Conservation (phyloP, 2,113 vertebrate genomes). For the Gymnarchus niloticus region DNA sequence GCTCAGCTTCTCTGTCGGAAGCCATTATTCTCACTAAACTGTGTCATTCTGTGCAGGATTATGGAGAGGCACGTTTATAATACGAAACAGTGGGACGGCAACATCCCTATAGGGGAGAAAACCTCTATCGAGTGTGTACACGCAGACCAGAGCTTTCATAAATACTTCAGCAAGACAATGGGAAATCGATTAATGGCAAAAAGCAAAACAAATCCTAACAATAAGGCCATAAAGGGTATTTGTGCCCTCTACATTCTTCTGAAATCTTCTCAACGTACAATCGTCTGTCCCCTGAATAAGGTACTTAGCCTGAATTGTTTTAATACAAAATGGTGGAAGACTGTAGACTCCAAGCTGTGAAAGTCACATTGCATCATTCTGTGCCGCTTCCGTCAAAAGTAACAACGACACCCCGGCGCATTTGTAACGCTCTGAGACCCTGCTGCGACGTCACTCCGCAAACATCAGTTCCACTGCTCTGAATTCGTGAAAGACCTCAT, state of each 20-base stretch:
- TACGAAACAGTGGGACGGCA: neutral
- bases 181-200: neutral
- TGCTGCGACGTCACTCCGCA: neutral
- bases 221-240: too few species aligned
- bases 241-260: neutral
- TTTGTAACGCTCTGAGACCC: neutral
- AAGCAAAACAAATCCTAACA: neutral
- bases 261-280: neutral
- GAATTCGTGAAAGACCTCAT: neutral
- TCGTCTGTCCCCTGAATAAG: neutral
- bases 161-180: neutral
- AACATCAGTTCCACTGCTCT: neutral
- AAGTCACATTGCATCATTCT: neutral
- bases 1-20: neutral
- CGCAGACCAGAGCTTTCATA: neutral
- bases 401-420: neutral
- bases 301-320: constrained; percentile 1
- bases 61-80: neutral
- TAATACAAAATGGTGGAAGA: neutral
- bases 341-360: neutral
- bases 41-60: neutral
- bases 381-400: neutral
- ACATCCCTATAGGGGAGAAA: neutral
- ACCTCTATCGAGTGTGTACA: too few species aligned
- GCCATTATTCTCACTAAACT: neutral